A percentile compares a stretch with the other conserved stretches of the same genome.
phyloP scores from a whole-genome alignment of 2,888 invertebrate genomes.

The Hetaerina titia region DNA sequence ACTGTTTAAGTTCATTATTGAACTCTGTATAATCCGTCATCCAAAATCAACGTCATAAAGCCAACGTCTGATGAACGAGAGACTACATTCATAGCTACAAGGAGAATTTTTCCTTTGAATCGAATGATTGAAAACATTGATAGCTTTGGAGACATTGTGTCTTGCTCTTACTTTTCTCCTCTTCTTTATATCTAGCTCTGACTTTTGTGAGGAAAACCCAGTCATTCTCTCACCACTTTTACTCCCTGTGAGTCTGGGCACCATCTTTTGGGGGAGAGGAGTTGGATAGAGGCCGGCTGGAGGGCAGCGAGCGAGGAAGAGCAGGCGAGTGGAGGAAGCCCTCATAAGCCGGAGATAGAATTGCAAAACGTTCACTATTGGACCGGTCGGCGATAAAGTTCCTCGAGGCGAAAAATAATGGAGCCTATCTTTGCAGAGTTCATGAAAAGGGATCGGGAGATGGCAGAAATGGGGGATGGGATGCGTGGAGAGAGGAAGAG shows the following conservation, averaged over 20 bases:
- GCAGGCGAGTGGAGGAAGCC: not conserved
- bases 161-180: not conserved
- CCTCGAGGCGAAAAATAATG: constrained; percentile 44
- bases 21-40: too few species aligned
- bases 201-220: not conserved
- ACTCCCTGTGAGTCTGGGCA: not conserved
- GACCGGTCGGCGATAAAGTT: constrained; percentile 7
- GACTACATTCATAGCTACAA: too few species aligned
- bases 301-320: not conserved
- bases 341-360: constrained; percentile 48
- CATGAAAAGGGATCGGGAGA: constrained; percentile 5
- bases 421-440: not conserved
- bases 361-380: constrained; percentile 34
- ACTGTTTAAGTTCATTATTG: too few species aligned
- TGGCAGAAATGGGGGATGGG: not conserved
- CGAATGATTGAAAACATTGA: too few species aligned
- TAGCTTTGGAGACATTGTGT: too few species aligned
- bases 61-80: too few species aligned
- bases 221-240: not conserved
- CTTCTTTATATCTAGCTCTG: not conserved
- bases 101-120: too few species aligned
- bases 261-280: not conserved
- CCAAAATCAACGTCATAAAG: too few species aligned
- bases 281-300: not conserved
- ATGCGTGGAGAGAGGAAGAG: not conserved